Evolutionary conservation across 2,797 vertebrate species (phyloP).

Genomic region (Tangara arthus): DNA sequence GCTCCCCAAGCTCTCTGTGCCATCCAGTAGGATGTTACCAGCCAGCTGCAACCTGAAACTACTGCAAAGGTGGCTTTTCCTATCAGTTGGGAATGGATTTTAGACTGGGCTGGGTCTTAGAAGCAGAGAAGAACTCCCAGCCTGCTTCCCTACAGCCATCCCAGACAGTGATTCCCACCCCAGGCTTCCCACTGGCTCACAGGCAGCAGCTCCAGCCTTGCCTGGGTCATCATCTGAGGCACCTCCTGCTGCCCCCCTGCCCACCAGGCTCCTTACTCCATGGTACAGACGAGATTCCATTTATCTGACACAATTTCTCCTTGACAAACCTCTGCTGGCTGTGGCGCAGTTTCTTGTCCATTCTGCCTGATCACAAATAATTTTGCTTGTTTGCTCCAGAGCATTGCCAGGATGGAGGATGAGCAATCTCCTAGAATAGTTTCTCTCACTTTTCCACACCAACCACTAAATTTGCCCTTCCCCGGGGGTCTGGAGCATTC

Average conservation of each 20-base stretch:
- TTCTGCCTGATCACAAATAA: background rate
- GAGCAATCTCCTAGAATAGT: fast-evolving
- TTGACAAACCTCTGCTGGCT: background rate
- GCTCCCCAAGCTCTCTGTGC: too few species aligned
- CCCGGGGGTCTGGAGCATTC: background rate
- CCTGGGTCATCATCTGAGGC: background rate
- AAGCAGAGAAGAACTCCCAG: background rate
- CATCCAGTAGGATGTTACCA: fast-evolving
- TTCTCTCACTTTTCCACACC: background rate
- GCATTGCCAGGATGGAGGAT: background rate
- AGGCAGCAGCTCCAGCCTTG: background rate
- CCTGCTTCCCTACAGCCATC: fast-evolving
- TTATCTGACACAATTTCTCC: background rate
- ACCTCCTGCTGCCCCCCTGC: background rate
- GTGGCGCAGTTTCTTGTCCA: background rate
- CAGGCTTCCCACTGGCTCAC: background rate
- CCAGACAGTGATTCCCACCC: background rate
- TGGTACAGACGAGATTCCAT: fast-evolving
- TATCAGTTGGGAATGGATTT: background rate
- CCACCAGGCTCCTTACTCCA: fast-evolving
- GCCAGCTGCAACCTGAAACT: background rate
- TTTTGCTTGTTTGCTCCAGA: background rate
- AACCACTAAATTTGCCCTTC: background rate
- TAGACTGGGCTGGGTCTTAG: background rate
- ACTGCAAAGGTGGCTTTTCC: background rate